Conservation (phyloP, 2,113 vertebrate genomes). For the Otocyon megalotis region DNA sequence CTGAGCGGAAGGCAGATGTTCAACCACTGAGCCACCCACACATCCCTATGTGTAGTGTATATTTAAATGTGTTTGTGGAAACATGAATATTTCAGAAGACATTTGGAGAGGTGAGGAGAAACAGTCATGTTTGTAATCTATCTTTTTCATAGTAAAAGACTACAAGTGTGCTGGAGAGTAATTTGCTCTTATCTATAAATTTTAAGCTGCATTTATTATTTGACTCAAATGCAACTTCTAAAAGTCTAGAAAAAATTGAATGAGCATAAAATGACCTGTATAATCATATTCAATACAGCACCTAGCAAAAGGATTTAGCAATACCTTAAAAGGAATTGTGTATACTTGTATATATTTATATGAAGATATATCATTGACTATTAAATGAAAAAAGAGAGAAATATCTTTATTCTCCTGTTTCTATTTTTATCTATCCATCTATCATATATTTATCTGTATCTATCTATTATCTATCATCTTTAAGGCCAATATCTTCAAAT, state of each 20-base stretch:
- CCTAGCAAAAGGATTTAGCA: not conserved
- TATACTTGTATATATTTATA: not conserved
- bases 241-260: not conserved
- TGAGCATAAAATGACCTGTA: not conserved
- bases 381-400: not conserved
- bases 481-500: not conserved
- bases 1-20: too few species aligned
- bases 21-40: too few species aligned
- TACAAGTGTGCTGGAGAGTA: not conserved
- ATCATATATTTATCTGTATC: not conserved
- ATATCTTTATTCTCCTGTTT: not conserved
- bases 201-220: not conserved
- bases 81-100: not conserved
- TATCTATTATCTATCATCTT: not conserved
- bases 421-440: not conserved
- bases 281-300: not conserved
- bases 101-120: not conserved
- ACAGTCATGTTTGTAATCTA: not conserved
- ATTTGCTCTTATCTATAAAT: not conserved
- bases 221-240: not conserved
- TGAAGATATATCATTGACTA: not conserved
- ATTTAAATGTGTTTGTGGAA: not conserved
- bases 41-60: not conserved
- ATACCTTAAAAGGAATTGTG: not conserved
- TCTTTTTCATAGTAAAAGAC: not conserved